Evolutionary conservation across 1,140 invertebrate species (phyloP).

Genomic region (Onthophagus taurus): DNA sequence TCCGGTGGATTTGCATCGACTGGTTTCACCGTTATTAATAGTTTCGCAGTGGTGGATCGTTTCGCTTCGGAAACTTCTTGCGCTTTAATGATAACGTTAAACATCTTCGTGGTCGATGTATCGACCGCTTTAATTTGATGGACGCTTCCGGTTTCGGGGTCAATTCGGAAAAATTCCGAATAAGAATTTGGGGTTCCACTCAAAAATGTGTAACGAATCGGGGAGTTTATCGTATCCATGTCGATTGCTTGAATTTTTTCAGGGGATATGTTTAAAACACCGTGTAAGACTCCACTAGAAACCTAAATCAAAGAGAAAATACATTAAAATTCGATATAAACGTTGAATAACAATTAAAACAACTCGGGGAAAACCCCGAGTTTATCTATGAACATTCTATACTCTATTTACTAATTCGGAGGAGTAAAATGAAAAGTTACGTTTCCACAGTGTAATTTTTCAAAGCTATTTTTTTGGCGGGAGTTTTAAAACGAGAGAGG

Average conservation of each 20-base stretch:
- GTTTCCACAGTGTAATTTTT: no score
- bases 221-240: constrained; percentile 75
- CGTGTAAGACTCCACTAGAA: constrained; percentile 68
- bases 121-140: constrained; percentile 73
- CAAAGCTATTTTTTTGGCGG: no score
- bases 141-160: constrained; percentile 66
- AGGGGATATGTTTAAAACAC: constrained; percentile 71
- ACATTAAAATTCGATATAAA: neutral
- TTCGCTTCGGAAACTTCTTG: constrained; percentile 69
- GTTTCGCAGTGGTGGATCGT: constrained; percentile 70
- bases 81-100: constrained; percentile 65
- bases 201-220: constrained; percentile 71
- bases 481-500: no score
- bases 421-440: no score
- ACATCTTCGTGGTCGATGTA: constrained; percentile 55
- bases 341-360: no score
- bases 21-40: constrained; percentile 70
- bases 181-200: constrained; percentile 67
- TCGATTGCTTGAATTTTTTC: constrained; percentile 83
- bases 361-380: no score
- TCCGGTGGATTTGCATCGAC: constrained; percentile 77
- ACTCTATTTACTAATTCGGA: no score
- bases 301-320: constrained; percentile 42
- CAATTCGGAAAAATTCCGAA: constrained; percentile 74
- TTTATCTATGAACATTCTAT: no score